Evolutionary conservation across 2,113 vertebrate genomes (phyloP), one percentile per base, ranked within the genome.

Genomic region (Thunnus maccoyii): DNA sequence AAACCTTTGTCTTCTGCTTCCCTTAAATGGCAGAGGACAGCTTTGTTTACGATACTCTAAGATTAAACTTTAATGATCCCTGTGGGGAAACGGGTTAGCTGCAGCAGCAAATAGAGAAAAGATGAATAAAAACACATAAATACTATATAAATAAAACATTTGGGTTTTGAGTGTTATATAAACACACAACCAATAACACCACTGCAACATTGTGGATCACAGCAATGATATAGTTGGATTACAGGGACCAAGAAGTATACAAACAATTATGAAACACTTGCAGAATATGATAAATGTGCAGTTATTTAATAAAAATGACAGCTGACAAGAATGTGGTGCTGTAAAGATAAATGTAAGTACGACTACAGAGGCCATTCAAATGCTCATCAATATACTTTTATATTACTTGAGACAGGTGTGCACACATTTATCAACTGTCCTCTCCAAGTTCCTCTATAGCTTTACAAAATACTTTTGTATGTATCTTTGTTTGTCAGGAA

Each of bases 41-140:
- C 82, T 87, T 83, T 85, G 84, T 87, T 76, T 85, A 60, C 88
- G 83, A 91, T 88, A 76, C 71, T 74, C 78, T 65, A 47, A 86
- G 87, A 89, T 91, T 86, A 90, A 91, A 91, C 54, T 86, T 89
- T 89, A 90, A 93, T 89, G 87, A 86, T 85, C 72, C 81, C 87
- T 56, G 57, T 56, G 76, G 83, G 78, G 20, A 50, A 75, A 72
- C 25, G 44, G 50, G 72, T 76, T 61, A 16, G 67, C 79, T 80
- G 74, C 76, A 36, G 76, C 77, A 81, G 86, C 48, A 71, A 66
- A 60, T 52, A 57, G 25, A 71, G 70, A 51, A 63, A 56, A 79
- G 66, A 72, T 27, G 22, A 68, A 55, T 75, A 15, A 46, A 85
- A 76, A 57, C 14, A 36, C 36, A 58, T 72, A 41, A 58, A 67